Evolutionary conservation across 1,140 invertebrate species (phyloP), one percentile per base, ranked within the genome.

Genomic region (Coelopa frigida): DNA sequence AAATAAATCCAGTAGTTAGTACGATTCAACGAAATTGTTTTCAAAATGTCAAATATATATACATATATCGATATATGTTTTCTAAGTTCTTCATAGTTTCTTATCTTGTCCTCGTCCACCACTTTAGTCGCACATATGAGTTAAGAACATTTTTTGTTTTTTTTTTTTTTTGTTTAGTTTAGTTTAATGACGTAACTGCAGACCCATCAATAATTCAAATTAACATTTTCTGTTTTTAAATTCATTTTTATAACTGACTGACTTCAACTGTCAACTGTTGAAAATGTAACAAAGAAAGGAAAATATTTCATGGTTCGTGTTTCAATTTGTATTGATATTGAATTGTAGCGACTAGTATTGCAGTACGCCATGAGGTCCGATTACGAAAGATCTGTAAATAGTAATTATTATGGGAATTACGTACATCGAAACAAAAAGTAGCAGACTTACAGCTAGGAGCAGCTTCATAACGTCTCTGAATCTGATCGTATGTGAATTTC

Each of bases 401-500:
- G 17, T 18, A 43, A 24, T 40, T 26, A 40, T 26, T 29, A 14
- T 17, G 29, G 12, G 3, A 39, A 4, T 5, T 39, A 39, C 22
- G 14, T 39, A 22, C 12, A 37, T 37, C 8, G 5, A n/a, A 38
- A 22, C 15, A 14, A 36, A 14, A 14, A 36, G 33, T 7, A 29
- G 27, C 17, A 15, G 37, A 71, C 73, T 74, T 53, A 72, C 70
- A 73, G 78, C 83, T 83, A 69, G 85, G 83, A 78, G 74, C 80
- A 78, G 79, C 78, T 72, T 85, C 81, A 68, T 89, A 91, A 70
- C 83, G 81, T 72, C 83, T 87, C 61, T 91, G 88, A 62, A 97
- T 87, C 77, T 97, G 94, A 75, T 98, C 94, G 64, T 92, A 87
- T 53, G 93, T 96, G 72, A 97, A 97, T 72, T 93, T 94, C 17